Evolutionary conservation across 2,113 vertebrate genomes (phyloP).

Genomic region (Aplodontia rufa): DNA sequence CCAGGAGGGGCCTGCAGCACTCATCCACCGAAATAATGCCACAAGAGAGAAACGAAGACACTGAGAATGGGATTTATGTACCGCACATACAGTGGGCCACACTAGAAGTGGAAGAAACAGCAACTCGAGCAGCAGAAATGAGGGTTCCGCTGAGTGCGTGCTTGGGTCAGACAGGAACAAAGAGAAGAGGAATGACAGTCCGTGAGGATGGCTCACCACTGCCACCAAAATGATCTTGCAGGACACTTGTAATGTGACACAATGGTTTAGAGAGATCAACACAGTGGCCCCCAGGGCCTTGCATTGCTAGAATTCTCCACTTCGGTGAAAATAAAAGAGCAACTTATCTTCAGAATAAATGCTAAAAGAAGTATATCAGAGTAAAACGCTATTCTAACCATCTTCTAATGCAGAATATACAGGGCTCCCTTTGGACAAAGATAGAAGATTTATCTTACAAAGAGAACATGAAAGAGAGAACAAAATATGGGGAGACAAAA

Average conservation of each 20-base stretch:
- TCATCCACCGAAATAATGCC: not conserved
- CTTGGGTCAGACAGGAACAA: not conserved
- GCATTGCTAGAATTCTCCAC: not conserved
- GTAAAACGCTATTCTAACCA: too few species aligned
- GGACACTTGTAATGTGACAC: not conserved
- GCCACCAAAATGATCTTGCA: fast-evolving
- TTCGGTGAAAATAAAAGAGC: not conserved
- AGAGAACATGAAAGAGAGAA: not conserved
- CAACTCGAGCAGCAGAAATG: fast-evolving
- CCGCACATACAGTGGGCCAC: fast-evolving
- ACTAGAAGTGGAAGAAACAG: fast-evolving
- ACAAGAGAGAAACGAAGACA: not conserved
- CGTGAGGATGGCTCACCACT: not conserved
- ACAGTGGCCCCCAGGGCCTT: not conserved
- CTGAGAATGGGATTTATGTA: fast-evolving
- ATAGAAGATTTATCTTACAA: not conserved
- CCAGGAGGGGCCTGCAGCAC: too few species aligned
- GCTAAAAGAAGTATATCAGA: fast-evolving
- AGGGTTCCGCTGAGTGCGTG: too few species aligned
- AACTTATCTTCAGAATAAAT: not conserved
- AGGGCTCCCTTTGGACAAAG: not conserved
- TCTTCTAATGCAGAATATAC: fast-evolving
- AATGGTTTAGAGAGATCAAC: not conserved
- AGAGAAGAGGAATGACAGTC: not conserved
- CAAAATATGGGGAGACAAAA: not conserved